phyloP scores from a whole-genome alignment of 2,113 vertebrate genomes.

The Phrynocephalus versicolor region DNA sequence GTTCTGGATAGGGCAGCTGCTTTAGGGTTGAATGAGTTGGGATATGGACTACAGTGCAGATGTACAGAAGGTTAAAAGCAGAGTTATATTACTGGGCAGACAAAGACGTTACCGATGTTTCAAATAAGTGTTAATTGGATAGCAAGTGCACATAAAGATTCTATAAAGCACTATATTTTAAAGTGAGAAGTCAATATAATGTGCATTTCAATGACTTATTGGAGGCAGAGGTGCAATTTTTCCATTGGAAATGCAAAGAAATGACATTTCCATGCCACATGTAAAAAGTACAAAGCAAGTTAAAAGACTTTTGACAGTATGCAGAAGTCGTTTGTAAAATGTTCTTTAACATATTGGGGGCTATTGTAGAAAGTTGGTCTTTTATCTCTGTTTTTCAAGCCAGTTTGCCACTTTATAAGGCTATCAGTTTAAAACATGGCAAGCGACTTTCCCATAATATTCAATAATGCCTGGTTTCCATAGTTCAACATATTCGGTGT shows the following conservation, averaged over 20 bases:
- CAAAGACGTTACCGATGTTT: conserved; percentile 4
- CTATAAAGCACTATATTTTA: conserved; percentile 22
- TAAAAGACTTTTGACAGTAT: conserved; percentile 16
- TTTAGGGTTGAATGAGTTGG: conserved; percentile 21
- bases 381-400: background rate
- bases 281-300: conserved; percentile 6
- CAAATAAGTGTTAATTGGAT: conserved; percentile 24
- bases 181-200: conserved; percentile 20
- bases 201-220: conserved; percentile 15
- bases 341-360: background rate
- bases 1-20: background rate
- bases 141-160: conserved; percentile 27
- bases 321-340: conserved; percentile 11
- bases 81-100: conserved; percentile 7
- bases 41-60: background rate
- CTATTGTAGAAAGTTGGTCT: background rate
- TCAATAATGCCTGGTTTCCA: background rate
- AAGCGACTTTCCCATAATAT: background rate
- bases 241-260: conserved; percentile 2
- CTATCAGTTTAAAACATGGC: background rate
- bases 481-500: background rate
- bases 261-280: conserved; percentile 11
- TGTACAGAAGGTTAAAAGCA: conserved; percentile 41
- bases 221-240: conserved; percentile 9
- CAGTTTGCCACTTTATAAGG: background rate